Base-by-base conservation (phyloP, 2,888 invertebrate genomes). In the Trachelus stipa region DNA sequence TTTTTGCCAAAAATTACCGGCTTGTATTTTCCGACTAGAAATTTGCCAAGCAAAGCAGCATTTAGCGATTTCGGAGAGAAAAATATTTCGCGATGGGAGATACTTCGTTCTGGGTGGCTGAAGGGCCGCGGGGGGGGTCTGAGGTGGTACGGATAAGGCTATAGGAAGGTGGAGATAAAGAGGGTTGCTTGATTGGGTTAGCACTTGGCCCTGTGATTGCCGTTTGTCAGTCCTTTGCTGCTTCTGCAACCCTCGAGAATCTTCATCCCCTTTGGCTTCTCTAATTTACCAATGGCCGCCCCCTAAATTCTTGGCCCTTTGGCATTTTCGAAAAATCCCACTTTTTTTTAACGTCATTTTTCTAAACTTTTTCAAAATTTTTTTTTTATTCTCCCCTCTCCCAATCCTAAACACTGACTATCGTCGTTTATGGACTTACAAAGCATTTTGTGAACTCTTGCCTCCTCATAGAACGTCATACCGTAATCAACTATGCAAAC, bases 401-500 rank as follows among this genome's bases (percentile, higher is more conserved):
- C 34, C 11, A 2, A 23, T 23, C 6, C 15, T 9, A 23, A 1
- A 56, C 40, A 56, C 23, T 6, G 56, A 0, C 23, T 9, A 9
- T 23, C 23, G 9, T 9, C 1, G 23, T 56, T 56, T 23, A 56
- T 56, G 56, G 56, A 23, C 6, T 23, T 9, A 2, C 1, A 23
- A 23, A 15, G 23, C 9, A 56, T 56, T 56, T 56, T 6, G 2
- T 0, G 2, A 56, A 56, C 56, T 15, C 56, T 9, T 9, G 56
- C 23, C 23, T 12, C 4, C 37, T 31, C 37, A 35, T 37, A 37
- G 74, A 30, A 34, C 35, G 35, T 34, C 76, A 77, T 84, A 84
- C 85, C 80, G 87, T 83, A 88, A 88, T 88, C 89, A 88, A 80
- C 87, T 86, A 88, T 88, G 88, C 88, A 88, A 88, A 88, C 87